Conservation (phyloP, 2,797 vertebrate species). For the Eulemur mongoz region DNA sequence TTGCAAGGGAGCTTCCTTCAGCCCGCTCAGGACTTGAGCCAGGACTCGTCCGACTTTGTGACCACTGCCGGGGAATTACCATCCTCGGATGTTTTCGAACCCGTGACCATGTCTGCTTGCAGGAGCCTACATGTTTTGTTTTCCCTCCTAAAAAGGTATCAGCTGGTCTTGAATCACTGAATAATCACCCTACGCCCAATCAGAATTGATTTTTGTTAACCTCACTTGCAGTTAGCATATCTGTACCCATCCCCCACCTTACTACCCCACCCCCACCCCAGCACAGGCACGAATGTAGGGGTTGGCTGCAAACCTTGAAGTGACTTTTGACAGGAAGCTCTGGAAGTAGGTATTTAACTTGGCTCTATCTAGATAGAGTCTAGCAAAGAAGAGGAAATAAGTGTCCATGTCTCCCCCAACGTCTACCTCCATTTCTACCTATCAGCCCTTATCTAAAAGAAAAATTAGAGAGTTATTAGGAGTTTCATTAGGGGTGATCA, state of each 20-base stretch:
- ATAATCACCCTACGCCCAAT: not conserved
- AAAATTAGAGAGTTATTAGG: conserved; percentile 88
- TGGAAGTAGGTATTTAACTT: not conserved
- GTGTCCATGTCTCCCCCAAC: not conserved
- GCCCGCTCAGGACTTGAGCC: not conserved
- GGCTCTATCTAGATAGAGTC: conserved; percentile 24
- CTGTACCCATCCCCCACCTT: not conserved
- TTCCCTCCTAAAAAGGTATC: not conserved
- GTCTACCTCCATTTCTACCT: conserved; percentile 43
- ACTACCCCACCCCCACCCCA: not conserved
- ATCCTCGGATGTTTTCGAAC: not conserved
- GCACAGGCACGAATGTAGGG: not conserved
- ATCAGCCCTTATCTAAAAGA: conserved; percentile 83
- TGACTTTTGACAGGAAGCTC: conserved; percentile 15
- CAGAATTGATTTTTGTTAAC: not conserved
- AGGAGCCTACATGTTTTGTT: not conserved
- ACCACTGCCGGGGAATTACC: not conserved
- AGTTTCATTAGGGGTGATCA: conserved; percentile 88
- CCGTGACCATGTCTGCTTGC: not conserved
- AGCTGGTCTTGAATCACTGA: not conserved
- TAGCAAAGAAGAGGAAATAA: conserved; percentile 65
- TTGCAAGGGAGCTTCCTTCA: not conserved
- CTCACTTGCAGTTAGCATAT: not conserved
- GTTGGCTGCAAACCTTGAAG: not conserved
- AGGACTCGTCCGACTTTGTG: not conserved